Evolutionary conservation across 2,888 invertebrate genomes (phyloP).

Genomic region (Nomada hirtipes): DNA sequence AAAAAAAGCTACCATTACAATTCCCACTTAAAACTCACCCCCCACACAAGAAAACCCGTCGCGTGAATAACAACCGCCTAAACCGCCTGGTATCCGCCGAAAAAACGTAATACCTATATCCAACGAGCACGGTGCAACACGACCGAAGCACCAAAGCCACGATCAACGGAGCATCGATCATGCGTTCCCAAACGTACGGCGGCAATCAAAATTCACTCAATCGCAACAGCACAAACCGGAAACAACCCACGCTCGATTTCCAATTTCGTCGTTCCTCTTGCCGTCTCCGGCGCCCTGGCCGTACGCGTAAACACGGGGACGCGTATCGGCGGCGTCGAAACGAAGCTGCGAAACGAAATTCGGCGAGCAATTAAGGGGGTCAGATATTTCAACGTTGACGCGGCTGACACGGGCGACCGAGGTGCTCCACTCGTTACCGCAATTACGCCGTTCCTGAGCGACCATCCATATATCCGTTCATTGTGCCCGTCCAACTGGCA

Average conservation of each 20-base stretch:
- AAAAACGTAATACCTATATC: too few relatives aligned
- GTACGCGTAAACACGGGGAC: not conserved
- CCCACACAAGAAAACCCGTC: not conserved
- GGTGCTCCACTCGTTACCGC: conserved; percentile 53
- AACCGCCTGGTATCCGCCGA: too few relatives aligned
- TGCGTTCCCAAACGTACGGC: not conserved
- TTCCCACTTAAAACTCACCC: too few relatives aligned
- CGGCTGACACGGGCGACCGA: conserved; percentile 31
- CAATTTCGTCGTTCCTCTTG: not conserved
- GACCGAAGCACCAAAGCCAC: not conserved
- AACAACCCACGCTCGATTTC: conserved; percentile 9
- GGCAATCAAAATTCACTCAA: conserved; percentile 14
- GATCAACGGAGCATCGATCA: not conserved
- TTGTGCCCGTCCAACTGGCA: conserved; percentile 72
- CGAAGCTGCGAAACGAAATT: conserved; percentile 21
- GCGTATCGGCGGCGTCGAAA: not conserved
- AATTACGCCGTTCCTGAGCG: conserved; percentile 75
- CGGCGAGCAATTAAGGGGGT: conserved; percentile 27
- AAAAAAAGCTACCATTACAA: too few relatives aligned
- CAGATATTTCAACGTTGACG: conserved; percentile 39
- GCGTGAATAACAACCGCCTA: too few relatives aligned
- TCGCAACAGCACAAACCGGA: not conserved
- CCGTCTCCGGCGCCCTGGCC: not conserved
- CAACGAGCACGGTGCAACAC: too few relatives aligned
- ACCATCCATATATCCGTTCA: conserved; percentile 78